Base-by-base conservation (phyloP, 2,888 invertebrate genomes). In the Hyalella azteca region DNA sequence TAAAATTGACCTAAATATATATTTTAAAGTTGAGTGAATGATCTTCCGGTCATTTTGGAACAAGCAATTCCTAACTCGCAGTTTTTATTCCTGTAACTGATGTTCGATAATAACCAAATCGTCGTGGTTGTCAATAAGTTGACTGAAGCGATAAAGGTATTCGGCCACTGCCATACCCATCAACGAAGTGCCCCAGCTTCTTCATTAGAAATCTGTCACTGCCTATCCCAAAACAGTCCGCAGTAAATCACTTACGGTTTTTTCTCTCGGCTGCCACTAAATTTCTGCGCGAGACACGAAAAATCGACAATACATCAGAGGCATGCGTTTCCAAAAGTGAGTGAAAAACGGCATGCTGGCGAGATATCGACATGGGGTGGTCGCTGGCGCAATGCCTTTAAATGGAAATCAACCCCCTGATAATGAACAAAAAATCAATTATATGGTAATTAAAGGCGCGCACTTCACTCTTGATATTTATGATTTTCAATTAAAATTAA, bases 221-320 rank as follows among this genome's bases (percentile, higher is more conserved):
- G 66, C 36, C 36, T n/a, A 66, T 22, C 22, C 36, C 36, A 36
- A 19, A 66, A 66, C 66, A n/a, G 66, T 66, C 36, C 36, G 36
- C 66, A 13, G 32, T 66, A 66, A 66, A 66, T 66, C 66, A 66
- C 66, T 66, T 36, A 36, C 29, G 36, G 32, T 29, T 29, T 36
- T 66, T 66, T 66, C 36, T 36, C 66, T n/a, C 32, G 66, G 29
- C 9, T n/a, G 66, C 36, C 29, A 19, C 19, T 36, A 66, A 66
- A 36, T 66, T 66, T 36, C 66, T 13, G 36, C 66, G 32, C 19
- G 36, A 66, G 32, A 66, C 66, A 66, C 66, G 39, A 66, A 66
- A 66, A 66, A 66, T 66, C 66, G 66, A 66, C 66, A 66, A 66
- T 66, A 66, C 66, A 66, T 66, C 66, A 66, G 29, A 66, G 19